Evolutionary conservation across 2,888 invertebrate genomes (phyloP).

Genomic region (Sarcophaga variegata): DNA sequence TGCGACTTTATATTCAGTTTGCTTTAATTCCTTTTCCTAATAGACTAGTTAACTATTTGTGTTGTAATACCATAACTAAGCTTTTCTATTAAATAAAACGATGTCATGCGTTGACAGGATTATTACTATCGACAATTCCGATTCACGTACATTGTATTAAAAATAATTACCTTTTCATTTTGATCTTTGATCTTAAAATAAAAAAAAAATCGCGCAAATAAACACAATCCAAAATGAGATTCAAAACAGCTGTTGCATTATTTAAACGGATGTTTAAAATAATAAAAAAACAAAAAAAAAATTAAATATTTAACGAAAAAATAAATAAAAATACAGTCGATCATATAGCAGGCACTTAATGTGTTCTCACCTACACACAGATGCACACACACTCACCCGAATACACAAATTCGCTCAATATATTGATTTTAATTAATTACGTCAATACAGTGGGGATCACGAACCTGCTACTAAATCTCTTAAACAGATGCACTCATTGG

Average conservation of each 20-base stretch:
- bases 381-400: background rate
- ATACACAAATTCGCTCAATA: background rate
- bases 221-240: conserved; percentile 16
- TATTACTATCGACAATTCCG: too few relatives aligned
- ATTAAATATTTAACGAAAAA: conserved; percentile 13
- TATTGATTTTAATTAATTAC: conserved; percentile 42
- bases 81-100: too few relatives aligned
- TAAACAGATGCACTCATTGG: too few relatives aligned
- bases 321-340: conserved; percentile 6
- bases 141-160: too few relatives aligned
- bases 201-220: too few relatives aligned
- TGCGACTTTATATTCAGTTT: too few relatives aligned
- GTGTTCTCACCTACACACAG: background rate
- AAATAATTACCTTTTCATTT: too few relatives aligned
- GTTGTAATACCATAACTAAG: too few relatives aligned
- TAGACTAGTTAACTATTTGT: too few relatives aligned
- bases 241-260: conserved; percentile 61
- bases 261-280: conserved; percentile 39
- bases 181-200: too few relatives aligned
- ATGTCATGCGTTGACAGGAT: too few relatives aligned
- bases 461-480: background rate
- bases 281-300: conserved; percentile 1
- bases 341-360: background rate
- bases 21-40: too few relatives aligned
- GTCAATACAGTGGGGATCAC: conserved; percentile 46